phyloP scores from a whole-genome alignment of 2,888 invertebrate species.

The Eupeodes latifasciatus region DNA sequence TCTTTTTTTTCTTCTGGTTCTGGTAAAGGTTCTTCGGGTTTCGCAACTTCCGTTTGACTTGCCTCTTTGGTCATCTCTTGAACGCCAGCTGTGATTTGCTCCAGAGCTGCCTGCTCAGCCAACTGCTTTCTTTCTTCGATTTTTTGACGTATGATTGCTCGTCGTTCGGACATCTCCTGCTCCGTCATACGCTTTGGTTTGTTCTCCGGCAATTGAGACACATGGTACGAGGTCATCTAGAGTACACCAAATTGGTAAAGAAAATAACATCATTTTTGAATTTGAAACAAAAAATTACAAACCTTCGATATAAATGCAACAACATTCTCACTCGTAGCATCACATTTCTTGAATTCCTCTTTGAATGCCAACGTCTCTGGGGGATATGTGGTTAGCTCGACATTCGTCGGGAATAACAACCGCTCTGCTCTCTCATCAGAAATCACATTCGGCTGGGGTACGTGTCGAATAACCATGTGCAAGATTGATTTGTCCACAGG shows the following conservation, averaged over 20 bases:
- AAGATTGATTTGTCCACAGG: conserved; percentile 93
- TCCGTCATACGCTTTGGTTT: conserved; percentile 90
- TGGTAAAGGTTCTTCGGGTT: conserved; percentile 49
- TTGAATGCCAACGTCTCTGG: conserved; percentile 89
- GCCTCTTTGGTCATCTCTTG: conserved; percentile 77
- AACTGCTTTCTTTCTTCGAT: conserved; percentile 86
- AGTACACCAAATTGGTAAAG: conserved; percentile 85
- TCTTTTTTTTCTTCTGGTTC: conserved; percentile 80
- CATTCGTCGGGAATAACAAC: conserved; percentile 90
- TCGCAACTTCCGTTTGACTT: conserved; percentile 24
- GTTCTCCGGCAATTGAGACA: conserved; percentile 90
- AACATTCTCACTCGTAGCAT: conserved; percentile 88
- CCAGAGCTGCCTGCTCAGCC: conserved; percentile 76
- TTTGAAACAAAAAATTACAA: conserved; percentile 2
- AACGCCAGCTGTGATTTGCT: conserved; percentile 79
- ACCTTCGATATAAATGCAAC: conserved; percentile 84
- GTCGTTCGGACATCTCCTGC: conserved; percentile 89
- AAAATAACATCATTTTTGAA: conserved; percentile 86
- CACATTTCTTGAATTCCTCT: conserved; percentile 89
- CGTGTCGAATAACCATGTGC: conserved; percentile 90
- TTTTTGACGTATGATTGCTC: conserved; percentile 88
- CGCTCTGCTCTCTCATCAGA: conserved; percentile 91
- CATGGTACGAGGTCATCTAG: conserved; percentile 95
- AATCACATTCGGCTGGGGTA: conserved; percentile 93
- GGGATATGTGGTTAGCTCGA: conserved; percentile 88